These are phyloP conservation scores for Pseudomyrmex dendroicus DNA, from an alignment of 1,140 invertebrate genomes.

Conservation along the genomic window DNA sequence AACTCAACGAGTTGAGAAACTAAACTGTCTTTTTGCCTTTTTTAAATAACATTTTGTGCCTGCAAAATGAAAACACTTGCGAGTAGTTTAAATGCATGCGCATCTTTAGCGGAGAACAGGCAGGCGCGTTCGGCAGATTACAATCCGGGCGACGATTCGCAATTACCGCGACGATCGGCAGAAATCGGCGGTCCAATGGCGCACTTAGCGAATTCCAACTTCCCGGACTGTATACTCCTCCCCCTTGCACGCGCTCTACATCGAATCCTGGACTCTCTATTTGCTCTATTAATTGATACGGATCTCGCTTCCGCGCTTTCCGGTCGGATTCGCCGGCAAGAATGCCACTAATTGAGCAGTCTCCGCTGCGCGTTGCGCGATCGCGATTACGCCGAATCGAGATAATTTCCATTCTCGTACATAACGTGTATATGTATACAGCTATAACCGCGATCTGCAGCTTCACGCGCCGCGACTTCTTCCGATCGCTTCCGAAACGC, in stretches of 20 bases:
- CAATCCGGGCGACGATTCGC: background rate
- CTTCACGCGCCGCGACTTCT: conserved; percentile 43
- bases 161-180: conserved; percentile 21
- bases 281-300: conserved; percentile 59
- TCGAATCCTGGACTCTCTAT: conserved; percentile 31
- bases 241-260: background rate
- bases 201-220: conserved; percentile 30
- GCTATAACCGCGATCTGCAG: conserved; percentile 36
- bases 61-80: background rate
- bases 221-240: conserved; percentile 1
- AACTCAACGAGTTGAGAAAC: too few relatives aligned
- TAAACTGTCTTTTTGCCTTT: too few relatives aligned
- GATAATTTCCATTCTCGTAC: conserved; percentile 43
- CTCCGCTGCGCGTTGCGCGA: conserved; percentile 48
- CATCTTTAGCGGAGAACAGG: background rate
- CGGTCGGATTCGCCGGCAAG: conserved; percentile 57
- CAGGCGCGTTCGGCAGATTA: background rate
- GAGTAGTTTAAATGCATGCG: background rate
- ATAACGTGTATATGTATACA: background rate
- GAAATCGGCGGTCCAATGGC: background rate
- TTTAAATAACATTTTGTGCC: too few relatives aligned
- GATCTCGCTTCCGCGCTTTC: conserved; percentile 58
- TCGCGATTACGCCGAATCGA: conserved; percentile 49
- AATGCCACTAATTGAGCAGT: conserved; percentile 60
- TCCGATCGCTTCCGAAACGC: conserved; percentile 39